phyloP scores from a whole-genome alignment of 2,113 vertebrate species.

The Sisor rabdophorus region DNA sequence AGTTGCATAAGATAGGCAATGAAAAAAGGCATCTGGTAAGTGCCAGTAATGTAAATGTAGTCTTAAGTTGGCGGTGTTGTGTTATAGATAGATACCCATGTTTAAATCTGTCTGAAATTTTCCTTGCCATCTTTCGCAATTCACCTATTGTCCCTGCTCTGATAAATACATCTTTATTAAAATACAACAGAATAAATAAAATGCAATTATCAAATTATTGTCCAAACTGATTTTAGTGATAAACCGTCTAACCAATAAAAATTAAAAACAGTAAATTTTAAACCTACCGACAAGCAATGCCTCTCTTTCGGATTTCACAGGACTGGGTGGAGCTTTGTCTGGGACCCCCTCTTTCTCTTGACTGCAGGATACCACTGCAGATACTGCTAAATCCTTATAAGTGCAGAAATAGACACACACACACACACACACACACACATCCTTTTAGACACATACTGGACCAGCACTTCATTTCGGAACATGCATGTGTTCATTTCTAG shows the following conservation, averaged over 20 bases:
- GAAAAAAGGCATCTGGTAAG: no score
- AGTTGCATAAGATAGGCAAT: no score
- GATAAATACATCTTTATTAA: no score
- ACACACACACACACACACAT: neutral
- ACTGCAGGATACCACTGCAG: conserved; percentile 77
- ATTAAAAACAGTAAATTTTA: neutral
- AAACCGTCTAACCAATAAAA: conserved; percentile 1
- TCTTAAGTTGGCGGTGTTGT: no score
- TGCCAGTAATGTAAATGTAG: no score
- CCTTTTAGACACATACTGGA: neutral
- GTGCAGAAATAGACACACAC: neutral
- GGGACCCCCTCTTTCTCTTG: conserved; percentile 80
- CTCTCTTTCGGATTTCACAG: conserved; percentile 86
- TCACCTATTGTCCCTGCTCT: no score
- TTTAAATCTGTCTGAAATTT: no score
- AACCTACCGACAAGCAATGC: conserved; percentile 83
- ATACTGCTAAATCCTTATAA: conserved; percentile 62
- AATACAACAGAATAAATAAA: no score
- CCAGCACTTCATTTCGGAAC: conserved; percentile 34
- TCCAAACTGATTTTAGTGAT: neutral
- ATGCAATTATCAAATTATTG: neutral
- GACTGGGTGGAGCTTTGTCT: conserved; percentile 75
- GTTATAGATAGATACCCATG: no score
- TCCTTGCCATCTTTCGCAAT: no score
- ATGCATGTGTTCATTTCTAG: conserved; percentile 16